phyloP scores from a whole-genome alignment of 2,888 invertebrate species.

The Digitonthophagus gazella region DNA sequence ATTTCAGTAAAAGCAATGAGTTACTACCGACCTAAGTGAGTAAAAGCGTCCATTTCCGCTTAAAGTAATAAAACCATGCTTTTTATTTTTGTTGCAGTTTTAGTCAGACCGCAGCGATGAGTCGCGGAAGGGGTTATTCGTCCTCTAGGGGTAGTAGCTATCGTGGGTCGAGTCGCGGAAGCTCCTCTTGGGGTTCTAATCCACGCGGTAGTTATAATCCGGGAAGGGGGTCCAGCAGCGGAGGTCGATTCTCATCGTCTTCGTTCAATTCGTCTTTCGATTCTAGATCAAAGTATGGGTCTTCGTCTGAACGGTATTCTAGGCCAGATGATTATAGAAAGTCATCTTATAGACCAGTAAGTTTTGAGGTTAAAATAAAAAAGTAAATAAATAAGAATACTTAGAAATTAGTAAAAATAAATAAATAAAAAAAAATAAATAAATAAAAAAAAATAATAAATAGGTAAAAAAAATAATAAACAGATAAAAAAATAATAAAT shows the following conservation, averaged over 20 bases:
- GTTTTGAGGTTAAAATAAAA: slow-evolving; percentile 27
- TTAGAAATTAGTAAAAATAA: no score
- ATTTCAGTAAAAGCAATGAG: slow-evolving; percentile 45
- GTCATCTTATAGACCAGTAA: slow-evolving; percentile 45
- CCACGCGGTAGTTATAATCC: slow-evolving; percentile 35
- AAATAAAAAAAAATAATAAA: slow-evolving; percentile 5
- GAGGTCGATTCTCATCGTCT: slow-evolving; percentile 40
- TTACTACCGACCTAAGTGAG: slow-evolving; percentile 47
- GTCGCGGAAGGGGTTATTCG: slow-evolving; percentile 41
- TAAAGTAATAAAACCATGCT: no score
- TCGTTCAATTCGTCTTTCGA: slow-evolving; percentile 41
- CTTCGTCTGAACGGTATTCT: slow-evolving; percentile 42
- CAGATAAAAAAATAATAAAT: no score
- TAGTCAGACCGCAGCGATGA: slow-evolving; percentile 43
- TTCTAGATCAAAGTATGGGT: slow-evolving; percentile 41
- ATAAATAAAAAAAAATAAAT: neutral
- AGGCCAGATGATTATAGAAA: slow-evolving; percentile 45
- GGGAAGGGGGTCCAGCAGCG: slow-evolving; percentile 32
- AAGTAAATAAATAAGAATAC: neutral
- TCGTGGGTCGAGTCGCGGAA: slow-evolving; percentile 38
- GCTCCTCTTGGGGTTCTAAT: slow-evolving; percentile 37
- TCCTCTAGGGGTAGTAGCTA: slow-evolving; percentile 39
- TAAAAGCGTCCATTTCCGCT: slow-evolving; percentile 13
- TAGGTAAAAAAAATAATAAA: neutral
- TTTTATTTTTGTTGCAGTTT: slow-evolving; percentile 36